Conservation (phyloP, 1,140 invertebrate species). For the Saccostrea echinata region DNA sequence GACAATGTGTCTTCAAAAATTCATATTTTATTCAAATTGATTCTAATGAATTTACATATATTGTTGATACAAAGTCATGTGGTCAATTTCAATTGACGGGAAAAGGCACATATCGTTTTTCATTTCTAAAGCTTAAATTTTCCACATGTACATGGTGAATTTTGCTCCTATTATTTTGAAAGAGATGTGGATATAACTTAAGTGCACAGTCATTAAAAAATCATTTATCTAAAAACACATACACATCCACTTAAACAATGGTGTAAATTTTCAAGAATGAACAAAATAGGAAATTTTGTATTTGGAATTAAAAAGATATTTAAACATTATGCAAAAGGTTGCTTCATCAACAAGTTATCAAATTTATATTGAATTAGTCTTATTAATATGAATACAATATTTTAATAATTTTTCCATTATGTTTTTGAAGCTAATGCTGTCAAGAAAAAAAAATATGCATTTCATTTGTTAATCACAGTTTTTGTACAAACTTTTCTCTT, state of each 20-base stretch:
- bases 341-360: no score
- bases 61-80: not conserved
- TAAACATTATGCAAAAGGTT: no score
- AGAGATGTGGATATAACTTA: not conserved
- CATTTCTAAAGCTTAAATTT: not conserved
- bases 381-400: no score
- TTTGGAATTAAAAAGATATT: no score
- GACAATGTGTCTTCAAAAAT: not conserved
- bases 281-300: no score
- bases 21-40: not conserved
- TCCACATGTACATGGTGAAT: not conserved
- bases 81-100: not conserved
- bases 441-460: no score
- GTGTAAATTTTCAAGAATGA: not conserved
- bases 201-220: constrained; percentile 8
- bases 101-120: not conserved
- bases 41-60: constrained; percentile 20
- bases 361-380: no score
- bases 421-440: no score
- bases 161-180: not conserved
- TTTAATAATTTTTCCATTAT: no score
- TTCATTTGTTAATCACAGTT: no score
- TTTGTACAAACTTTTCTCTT: no score
- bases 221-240: not conserved
- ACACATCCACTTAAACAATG: not conserved